These are phyloP conservation scores for Drosophila mimetica DNA, from an alignment of 2,888 invertebrate genomes.

Conservation along the genomic window DNA sequence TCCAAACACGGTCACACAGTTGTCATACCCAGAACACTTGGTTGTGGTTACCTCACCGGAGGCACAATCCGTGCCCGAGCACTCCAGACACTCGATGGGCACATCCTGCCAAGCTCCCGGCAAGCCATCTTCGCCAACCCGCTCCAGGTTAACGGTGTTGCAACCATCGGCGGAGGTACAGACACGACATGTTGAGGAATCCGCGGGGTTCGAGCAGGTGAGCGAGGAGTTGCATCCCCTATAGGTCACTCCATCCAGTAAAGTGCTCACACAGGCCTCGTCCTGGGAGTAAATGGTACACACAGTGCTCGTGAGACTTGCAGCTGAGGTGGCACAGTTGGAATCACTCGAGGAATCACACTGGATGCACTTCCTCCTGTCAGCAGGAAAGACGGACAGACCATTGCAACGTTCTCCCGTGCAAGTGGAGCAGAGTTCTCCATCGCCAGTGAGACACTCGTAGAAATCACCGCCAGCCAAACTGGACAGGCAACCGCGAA, in stretches of 20 bases:
- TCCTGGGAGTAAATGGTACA: slow-evolving; percentile 70
- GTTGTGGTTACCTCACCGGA: slow-evolving; percentile 27
- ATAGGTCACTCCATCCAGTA: slow-evolving; percentile 64
- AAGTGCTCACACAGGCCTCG: slow-evolving; percentile 75
- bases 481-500: slow-evolving; percentile 74
- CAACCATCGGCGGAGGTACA: slow-evolving; percentile 66
- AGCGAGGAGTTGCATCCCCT: slow-evolving; percentile 79
- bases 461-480: slow-evolving; percentile 64
- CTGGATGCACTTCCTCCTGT: slow-evolving; percentile 75
- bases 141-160: slow-evolving; percentile 73
- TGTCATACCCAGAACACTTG: slow-evolving; percentile 67
- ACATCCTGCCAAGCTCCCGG: slow-evolving; percentile 81
- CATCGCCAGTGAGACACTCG: slow-evolving; percentile 62
- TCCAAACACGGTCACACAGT: slow-evolving; percentile 79
- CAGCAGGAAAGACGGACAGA: slow-evolving; percentile 66
- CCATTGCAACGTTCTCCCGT: slow-evolving; percentile 72
- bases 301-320: slow-evolving; percentile 59
- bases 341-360: slow-evolving; percentile 69
- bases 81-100: slow-evolving; percentile 75
- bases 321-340: slow-evolving; percentile 65
- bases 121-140: slow-evolving; percentile 59
- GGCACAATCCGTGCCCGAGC: slow-evolving; percentile 55
- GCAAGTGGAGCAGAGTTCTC: slow-evolving; percentile 70
- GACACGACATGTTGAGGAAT: slow-evolving; percentile 67
- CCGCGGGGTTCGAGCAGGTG: slow-evolving; percentile 66